Base-by-base conservation (phyloP, 2,888 invertebrate genomes). In the Eledona agricola region DNA sequence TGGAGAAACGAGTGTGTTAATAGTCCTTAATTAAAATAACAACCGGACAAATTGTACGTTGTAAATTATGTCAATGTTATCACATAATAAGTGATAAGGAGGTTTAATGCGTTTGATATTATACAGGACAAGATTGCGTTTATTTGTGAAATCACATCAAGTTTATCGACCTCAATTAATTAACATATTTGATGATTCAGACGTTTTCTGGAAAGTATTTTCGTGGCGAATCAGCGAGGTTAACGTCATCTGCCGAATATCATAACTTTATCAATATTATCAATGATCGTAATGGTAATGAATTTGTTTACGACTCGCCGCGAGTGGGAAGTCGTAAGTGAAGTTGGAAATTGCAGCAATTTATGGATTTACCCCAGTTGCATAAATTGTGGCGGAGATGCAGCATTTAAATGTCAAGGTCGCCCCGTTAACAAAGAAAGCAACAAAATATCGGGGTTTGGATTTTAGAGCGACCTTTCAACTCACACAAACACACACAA, bases 371-470 rank as follows among this genome's bases (percentile, higher is more conserved):
- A 12, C 20, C 29, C 42, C 12, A 26, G 29, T 28, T 40, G 15
- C 35, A 46, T 23, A 25, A 34, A 26, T 9, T 25, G 10, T 23
- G 4, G 11, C 31, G 19, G 25, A 40, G 42, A 50, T 51, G 51
- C 51, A 51, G 35, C 34, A 13, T 17, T 25, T 40, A 53, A 53
- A 53, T 53, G 52, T 53, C 52, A 53, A 53, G 52, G 52, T 53
- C 31, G 22, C 29, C 38, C 38, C 28, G 25, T 47, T 50, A 42
- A 40, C 26, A 50, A 40, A 25, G 38, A 50, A 32, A 40, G 38
- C n/a, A n/a, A n/a, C n/a, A n/a, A n/a, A n/a, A n/a, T n/a, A n/a
- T n/a, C n/a, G n/a, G n/a, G n/a, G n/a, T n/a, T 42, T 50, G 9
- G 9, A 49, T 22, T 38, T 15, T 49, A 29, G 16, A 19, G 16